Evolutionary conservation across 2,888 invertebrate species (phyloP).

Genomic region (Orthonychiurus folsomi): DNA sequence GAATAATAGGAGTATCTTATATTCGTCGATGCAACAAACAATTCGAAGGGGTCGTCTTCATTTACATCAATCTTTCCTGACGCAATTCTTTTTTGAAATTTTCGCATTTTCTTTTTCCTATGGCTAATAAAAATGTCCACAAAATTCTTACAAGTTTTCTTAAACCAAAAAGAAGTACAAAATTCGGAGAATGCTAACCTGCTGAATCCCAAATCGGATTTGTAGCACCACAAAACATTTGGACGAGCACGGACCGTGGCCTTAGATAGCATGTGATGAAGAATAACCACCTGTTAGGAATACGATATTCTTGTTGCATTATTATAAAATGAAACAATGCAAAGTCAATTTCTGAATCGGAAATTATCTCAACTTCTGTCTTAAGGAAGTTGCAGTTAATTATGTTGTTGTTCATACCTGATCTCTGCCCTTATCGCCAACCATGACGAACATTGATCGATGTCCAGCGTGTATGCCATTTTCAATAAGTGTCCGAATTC

Average conservation of each 20-base stretch:
- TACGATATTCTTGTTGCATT: slow-evolving; percentile 15
- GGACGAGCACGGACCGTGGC: slow-evolving; percentile 86
- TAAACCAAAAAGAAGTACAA: too few species aligned
- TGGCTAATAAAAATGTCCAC: slow-evolving; percentile 52
- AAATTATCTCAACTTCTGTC: neutral
- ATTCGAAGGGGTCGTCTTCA: slow-evolving; percentile 92
- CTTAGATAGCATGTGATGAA: slow-evolving; percentile 96
- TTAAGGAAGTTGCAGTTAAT: neutral
- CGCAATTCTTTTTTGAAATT: slow-evolving; percentile 70
- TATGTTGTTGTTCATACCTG: slow-evolving; percentile 60
- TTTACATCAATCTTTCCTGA: slow-evolving; percentile 79
- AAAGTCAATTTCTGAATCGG: neutral
- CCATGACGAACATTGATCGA: slow-evolving; percentile 85
- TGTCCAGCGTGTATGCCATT: slow-evolving; percentile 88
- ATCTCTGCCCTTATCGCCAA: slow-evolving; percentile 91
- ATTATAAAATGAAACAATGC: neutral
- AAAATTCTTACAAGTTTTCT: neutral
- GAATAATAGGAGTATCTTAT: slow-evolving; percentile 96
- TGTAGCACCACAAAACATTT: slow-evolving; percentile 96
- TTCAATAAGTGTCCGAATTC: slow-evolving; percentile 89
- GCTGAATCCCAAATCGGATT: slow-evolving; percentile 83
- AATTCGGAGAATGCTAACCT: too few species aligned
- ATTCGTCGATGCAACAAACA: slow-evolving; percentile 89
- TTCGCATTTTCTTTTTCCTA: slow-evolving; percentile 83
- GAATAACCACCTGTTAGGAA: slow-evolving; percentile 69